Percentiles rank a stretch among this genome's conserved stretches.
These are phyloP conservation scores for Cosmia trapezina DNA, from an alignment of 2,888 invertebrate species.

Conservation along the genomic window DNA sequence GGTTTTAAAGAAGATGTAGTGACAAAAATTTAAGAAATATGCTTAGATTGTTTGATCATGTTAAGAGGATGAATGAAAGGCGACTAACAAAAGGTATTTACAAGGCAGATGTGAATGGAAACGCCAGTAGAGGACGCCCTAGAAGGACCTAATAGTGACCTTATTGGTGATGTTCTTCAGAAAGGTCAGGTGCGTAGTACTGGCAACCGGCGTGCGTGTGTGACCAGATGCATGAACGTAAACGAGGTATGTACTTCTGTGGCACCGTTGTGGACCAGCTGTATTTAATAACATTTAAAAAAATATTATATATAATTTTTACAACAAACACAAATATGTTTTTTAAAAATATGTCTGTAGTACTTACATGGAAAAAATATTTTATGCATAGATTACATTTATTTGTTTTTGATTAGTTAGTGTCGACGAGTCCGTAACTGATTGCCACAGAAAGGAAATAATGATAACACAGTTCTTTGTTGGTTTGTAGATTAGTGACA, in stretches of 20 bases:
- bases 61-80: neutral
- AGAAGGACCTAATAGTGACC: neutral
- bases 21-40: neutral
- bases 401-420: neutral
- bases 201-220: neutral
- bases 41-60: neutral
- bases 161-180: neutral
- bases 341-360: neutral
- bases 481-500: neutral
- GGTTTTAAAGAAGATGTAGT: neutral
- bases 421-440: constrained; percentile 10
- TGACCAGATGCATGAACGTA: neutral
- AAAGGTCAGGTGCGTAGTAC: neutral
- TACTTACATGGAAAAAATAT: constrained; percentile 21
- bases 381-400: constrained; percentile 15
- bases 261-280: no score
- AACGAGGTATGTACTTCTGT: neutral
- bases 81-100: neutral
- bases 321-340: neutral
- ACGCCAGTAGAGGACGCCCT: neutral
- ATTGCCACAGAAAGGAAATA: constrained; percentile 19
- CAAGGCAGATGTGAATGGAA: neutral
- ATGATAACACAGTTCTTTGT: constrained; percentile 28
- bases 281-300: neutral
- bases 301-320: neutral